These are phyloP conservation scores for Sinelater perroti DNA, from an alignment of 2,888 invertebrate species.

Conservation along the genomic window DNA sequence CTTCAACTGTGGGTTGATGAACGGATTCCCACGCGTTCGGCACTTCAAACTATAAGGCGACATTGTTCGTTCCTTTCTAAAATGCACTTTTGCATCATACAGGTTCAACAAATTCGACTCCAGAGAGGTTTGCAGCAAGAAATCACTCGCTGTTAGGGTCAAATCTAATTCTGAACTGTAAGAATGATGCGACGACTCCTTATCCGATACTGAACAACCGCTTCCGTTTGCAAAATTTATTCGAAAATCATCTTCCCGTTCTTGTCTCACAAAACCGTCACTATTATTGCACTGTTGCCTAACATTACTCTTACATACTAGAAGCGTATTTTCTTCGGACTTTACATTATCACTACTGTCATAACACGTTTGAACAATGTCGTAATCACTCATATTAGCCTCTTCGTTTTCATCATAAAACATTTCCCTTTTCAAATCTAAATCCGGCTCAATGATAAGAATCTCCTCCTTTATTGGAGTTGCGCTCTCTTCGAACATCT, in stretches of 20 bases:
- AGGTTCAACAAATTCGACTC: too few relatives aligned
- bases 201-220: background rate
- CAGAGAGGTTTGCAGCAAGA: background rate
- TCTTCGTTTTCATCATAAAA: constrained; percentile 37
- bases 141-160: background rate
- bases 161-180: too few relatives aligned
- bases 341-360: constrained; percentile 25
- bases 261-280: background rate
- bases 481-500: constrained; percentile 47
- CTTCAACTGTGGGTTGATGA: constrained; percentile 57
- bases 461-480: constrained; percentile 49
- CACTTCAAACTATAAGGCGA: constrained; percentile 53
- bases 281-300: background rate
- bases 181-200: background rate
- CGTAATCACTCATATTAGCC: constrained; percentile 31
- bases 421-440: constrained; percentile 49
- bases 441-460: constrained; percentile 55
- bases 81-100: constrained; percentile 27
- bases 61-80: constrained; percentile 37
- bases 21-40: constrained; percentile 56
- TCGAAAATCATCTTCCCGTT: background rate
- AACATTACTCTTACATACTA: too few relatives aligned
- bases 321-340: too few relatives aligned
- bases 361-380: constrained; percentile 45
- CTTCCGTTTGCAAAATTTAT: too few relatives aligned